Conservation (phyloP, 2,888 invertebrate species). For the Ophion slaviceki region DNA sequence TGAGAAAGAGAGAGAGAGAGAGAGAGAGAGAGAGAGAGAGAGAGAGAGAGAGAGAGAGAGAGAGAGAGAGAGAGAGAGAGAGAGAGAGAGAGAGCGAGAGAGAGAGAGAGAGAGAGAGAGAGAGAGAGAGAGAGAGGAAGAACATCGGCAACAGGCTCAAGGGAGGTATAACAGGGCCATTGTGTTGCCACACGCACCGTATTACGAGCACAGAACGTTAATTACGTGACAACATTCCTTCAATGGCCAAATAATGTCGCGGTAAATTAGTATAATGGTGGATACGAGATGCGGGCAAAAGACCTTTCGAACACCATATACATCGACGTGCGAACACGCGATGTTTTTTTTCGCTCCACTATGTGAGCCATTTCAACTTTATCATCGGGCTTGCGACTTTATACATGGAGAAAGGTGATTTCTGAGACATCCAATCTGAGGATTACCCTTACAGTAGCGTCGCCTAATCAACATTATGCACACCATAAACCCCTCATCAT, state of each 20-base stretch:
- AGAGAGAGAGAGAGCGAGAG: constrained; percentile 46
- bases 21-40: constrained; percentile 59
- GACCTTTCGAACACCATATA: background rate
- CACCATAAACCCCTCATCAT: too few species aligned
- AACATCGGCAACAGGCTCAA: constrained; percentile 66
- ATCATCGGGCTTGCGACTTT: constrained; percentile 6
- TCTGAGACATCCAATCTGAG: too few species aligned
- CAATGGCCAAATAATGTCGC: constrained; percentile 77
- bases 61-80: constrained; percentile 52
- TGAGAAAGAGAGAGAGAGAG: constrained; percentile 53
- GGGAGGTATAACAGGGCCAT: constrained; percentile 66
- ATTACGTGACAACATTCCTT: constrained; percentile 80
- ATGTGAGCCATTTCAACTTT: constrained; percentile 40
- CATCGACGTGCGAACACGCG: background rate
- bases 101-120: constrained; percentile 51
- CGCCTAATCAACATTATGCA: too few species aligned
- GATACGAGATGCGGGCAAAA: background rate
- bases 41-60: constrained; percentile 54
- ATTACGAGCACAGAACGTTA: constrained; percentile 76
- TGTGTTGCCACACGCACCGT: constrained; percentile 72
- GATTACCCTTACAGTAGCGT: too few species aligned
- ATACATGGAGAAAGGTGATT: too few species aligned
- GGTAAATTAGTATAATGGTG: constrained; percentile 77
- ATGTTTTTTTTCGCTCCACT: constrained; percentile 29
- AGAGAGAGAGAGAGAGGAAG: constrained; percentile 50